Conservation (phyloP, 2,797 vertebrate species). For the Spinibarbus caldwelli region DNA sequence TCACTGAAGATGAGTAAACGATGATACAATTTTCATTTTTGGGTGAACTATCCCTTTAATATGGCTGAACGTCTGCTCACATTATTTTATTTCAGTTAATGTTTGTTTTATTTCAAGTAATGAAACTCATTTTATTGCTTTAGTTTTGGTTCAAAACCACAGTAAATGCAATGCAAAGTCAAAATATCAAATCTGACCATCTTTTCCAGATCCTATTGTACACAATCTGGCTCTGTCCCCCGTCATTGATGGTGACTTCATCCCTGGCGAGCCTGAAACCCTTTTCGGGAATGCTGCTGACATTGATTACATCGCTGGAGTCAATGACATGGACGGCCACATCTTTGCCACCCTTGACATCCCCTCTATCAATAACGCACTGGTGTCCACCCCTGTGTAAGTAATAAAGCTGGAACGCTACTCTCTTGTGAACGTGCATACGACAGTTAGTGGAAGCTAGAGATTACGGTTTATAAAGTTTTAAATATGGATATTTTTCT, state of each 20-base stretch:
- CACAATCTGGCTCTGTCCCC: constrained; percentile 78
- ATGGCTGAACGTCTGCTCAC: no score
- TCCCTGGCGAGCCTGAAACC: constrained; percentile 81
- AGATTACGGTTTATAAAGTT: no score
- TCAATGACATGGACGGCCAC: constrained; percentile 93
- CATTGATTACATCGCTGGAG: constrained; percentile 85
- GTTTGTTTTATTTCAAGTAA: not conserved
- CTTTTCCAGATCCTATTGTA: constrained; percentile 77
- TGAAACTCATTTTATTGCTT: not conserved
- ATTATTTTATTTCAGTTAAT: no score
- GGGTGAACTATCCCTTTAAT: no score
- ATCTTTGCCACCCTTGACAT: constrained; percentile 83
- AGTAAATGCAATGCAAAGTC: not conserved
- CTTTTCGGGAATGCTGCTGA: constrained; percentile 86
- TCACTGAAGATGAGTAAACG: not conserved
- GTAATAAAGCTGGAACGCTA: constrained; percentile 38
- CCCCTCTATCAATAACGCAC: constrained; percentile 77
- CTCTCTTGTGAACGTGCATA: no score
- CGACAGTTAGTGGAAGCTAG: no score
- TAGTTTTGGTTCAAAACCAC: not conserved
- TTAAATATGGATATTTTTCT: no score
- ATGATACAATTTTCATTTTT: not conserved
- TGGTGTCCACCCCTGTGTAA: constrained; percentile 75
- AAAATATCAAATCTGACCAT: not conserved
- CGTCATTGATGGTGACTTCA: constrained; percentile 90